Conservation (phyloP, 2,113 vertebrate species). For the Phylloscopus trochilus region DNA sequence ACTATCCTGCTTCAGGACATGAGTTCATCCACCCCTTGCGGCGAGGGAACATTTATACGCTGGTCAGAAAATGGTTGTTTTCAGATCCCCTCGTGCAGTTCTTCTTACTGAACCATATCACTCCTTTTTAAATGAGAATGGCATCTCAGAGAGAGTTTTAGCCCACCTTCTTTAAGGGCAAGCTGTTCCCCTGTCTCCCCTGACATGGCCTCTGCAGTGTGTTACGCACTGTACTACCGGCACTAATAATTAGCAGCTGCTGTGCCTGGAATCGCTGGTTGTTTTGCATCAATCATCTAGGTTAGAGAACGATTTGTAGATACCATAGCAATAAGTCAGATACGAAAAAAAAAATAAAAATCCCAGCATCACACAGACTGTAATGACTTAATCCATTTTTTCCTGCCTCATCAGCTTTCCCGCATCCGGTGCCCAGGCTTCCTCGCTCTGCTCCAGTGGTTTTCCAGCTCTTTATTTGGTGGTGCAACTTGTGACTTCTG, state of each 20-base stretch:
- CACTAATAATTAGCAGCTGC: background rate
- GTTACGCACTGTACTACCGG: background rate
- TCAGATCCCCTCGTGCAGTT: background rate
- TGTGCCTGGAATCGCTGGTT: fast-evolving
- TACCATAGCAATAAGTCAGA: background rate
- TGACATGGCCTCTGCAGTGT: fast-evolving
- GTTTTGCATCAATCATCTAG: background rate
- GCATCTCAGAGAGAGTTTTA: background rate
- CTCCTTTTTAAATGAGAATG: background rate
- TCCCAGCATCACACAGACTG: background rate
- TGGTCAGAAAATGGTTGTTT: fast-evolving
- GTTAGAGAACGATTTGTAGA: background rate
- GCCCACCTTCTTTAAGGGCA: background rate
- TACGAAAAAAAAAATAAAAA: background rate
- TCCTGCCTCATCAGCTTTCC: background rate
- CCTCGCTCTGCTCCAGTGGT: background rate
- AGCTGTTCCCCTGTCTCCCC: background rate
- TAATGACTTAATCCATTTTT: background rate
- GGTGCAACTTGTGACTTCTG: background rate
- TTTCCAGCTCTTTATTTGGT: background rate
- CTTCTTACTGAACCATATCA: background rate
- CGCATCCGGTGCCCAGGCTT: fast-evolving
- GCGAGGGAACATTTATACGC: background rate
- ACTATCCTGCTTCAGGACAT: background rate
- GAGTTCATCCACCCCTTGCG: fast-evolving